Evolutionary conservation across 2,888 invertebrate species (phyloP), one percentile per base, ranked within the genome.

Genomic region (Corbicula japonica): DNA sequence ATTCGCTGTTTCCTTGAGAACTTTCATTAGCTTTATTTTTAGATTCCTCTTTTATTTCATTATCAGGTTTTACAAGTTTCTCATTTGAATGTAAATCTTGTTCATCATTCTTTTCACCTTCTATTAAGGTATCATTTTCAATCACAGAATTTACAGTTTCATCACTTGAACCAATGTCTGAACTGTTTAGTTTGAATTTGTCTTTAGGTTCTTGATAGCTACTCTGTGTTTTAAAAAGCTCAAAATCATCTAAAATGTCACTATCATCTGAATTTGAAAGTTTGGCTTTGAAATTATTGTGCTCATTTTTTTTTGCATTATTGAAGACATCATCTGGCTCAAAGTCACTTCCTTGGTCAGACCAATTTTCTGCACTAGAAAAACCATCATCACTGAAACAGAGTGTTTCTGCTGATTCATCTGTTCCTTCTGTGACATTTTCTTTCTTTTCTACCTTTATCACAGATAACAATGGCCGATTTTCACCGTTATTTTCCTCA

Each of bases 311-410:
- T n/a, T n/a, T n/a, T n/a, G n/a, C n/a, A n/a, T n/a, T n/a, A n/a
- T 56, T 46, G 23, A 68, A 66, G 23, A 68, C 38, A 30, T 56
- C 48, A 26, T 80, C 72, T n/a, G 62, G 68, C 28, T 80, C 80
- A 70, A 70, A 76, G 44, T 80, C 80, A 80, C 70, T 76, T 2
- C 68, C 80, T 34, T 63, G 32, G 28, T 65, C 63, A 26, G 65
- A 73, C 73, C 73, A 65, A 30, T 74, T 66, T 38, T 74, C 73
- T 0, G 69, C 48, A 60, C 60, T 70, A 26, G 65, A 65, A 50
- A 46, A 70, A 26, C 58, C 10, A 50, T 23, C 2, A 18, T 32
- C 1, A 41, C 60, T 30, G 23, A 46, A 44, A 26, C 12, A 26
- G n/a, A 18, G 8, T n/a, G n/a, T n/a, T n/a, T n/a, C n/a, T n/a